Conservation (phyloP, 2,888 invertebrate genomes). For the Ectemnius continuus region DNA sequence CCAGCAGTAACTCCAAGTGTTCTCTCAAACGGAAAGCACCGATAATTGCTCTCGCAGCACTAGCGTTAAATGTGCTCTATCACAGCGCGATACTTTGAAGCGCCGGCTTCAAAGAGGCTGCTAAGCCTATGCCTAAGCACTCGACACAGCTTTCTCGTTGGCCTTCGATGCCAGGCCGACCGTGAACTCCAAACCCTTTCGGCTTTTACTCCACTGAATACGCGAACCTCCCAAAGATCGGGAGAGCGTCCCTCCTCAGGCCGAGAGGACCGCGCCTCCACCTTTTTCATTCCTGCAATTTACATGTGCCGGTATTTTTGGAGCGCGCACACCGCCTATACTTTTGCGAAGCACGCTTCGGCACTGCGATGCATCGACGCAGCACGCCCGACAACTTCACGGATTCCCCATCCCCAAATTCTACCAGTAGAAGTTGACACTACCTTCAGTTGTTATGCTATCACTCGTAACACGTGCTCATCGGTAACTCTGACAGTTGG, state of each 20-base stretch:
- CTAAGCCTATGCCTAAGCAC: neutral
- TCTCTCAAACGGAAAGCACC: neutral
- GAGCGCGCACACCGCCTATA: slow-evolving; percentile 24
- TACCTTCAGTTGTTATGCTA: neutral
- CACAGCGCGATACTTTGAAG: slow-evolving; percentile 4
- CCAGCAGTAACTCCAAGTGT: too few species aligned
- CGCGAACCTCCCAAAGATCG: too few species aligned
- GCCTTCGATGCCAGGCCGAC: too few species aligned
- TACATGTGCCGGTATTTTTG: slow-evolving; percentile 47
- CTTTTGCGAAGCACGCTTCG: slow-evolving; percentile 41
- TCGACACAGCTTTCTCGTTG: too few species aligned
- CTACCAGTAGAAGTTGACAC: too few species aligned
- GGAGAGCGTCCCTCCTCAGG: neutral
- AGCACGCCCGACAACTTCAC: too few species aligned
- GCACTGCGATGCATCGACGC: neutral
- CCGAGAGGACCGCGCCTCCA: slow-evolving; percentile 15
- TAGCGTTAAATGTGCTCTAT: slow-evolving; percentile 1
- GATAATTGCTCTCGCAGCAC: slow-evolving; percentile 10
- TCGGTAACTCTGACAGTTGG: too few species aligned
- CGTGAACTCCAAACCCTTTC: too few species aligned
- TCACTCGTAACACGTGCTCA: too few species aligned
- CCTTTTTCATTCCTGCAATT: slow-evolving; percentile 36
- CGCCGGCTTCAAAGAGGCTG: neutral
- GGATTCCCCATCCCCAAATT: too few species aligned
- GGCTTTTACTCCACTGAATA: too few species aligned